These are phyloP conservation scores for Sylvilagus bachmani DNA, from an alignment of 2,113 vertebrate genomes.

Conservation along the genomic window DNA sequence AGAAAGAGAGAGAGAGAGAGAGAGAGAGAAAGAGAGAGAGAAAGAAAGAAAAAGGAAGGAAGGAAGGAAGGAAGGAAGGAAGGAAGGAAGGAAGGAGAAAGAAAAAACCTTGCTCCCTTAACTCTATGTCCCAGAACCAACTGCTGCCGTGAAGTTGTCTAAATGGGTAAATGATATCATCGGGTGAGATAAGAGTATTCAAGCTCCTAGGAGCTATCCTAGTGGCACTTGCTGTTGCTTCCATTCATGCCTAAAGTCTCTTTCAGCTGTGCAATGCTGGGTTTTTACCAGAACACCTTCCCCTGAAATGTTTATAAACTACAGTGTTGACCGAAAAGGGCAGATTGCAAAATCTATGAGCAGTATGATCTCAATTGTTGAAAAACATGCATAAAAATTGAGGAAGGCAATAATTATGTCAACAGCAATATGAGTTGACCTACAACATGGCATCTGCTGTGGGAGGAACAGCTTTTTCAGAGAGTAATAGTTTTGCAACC, in stretches of 20 bases:
- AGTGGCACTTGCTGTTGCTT: background rate
- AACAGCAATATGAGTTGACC: background rate
- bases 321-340: slow-evolving; percentile 7
- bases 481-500: background rate
- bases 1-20: too few relatives aligned
- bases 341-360: slow-evolving; percentile 32
- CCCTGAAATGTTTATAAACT: background rate
- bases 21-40: too few relatives aligned
- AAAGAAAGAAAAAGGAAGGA: too few relatives aligned
- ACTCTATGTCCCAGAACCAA: background rate
- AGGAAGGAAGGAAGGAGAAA: too few relatives aligned
- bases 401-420: slow-evolving; percentile 15
- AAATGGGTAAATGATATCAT: background rate
- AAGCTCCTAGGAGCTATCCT: background rate
- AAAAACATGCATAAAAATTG: slow-evolving; percentile 24
- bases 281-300: background rate
- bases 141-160: background rate
- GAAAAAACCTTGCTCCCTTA: background rate
- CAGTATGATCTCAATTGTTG: background rate
- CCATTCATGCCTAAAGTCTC: background rate
- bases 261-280: slow-evolving; percentile 17
- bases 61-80: too few relatives aligned
- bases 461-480: background rate
- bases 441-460: background rate
- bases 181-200: background rate